Percentiles rank a stretch among this genome's conserved stretches.
Evolutionary conservation across 1,140 invertebrate species (phyloP).

Genomic region (Amyelois transitella): DNA sequence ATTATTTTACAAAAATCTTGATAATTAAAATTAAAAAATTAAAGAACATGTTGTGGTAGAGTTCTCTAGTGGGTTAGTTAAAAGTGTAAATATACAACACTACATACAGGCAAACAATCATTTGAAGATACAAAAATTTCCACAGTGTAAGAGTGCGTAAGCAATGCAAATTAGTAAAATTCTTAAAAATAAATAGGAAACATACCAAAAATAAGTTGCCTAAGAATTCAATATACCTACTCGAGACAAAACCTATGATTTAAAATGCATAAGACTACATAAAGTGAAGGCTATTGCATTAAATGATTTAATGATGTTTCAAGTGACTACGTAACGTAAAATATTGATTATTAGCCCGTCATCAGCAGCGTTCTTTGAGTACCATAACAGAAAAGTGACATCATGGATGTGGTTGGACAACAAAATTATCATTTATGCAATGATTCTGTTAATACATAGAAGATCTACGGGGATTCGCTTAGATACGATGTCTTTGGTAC

Average conservation of each 20-base stretch:
- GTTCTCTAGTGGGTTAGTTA: not conserved
- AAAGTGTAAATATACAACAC: slow-evolving; percentile 2
- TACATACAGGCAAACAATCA: slow-evolving; percentile 25
- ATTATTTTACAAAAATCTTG: too few species aligned
- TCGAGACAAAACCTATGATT: not conserved
- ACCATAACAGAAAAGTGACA: slow-evolving; percentile 18
- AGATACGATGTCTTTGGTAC: slow-evolving; percentile 61
- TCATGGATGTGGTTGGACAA: slow-evolving; percentile 21
- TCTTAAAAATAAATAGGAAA: slow-evolving; percentile 13
- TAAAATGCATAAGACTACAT: slow-evolving; percentile 10
- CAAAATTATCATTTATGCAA: slow-evolving; percentile 40
- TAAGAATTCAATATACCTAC: not conserved
- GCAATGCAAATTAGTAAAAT: slow-evolving; percentile 49
- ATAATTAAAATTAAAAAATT: too few species aligned
- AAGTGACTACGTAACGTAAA: slow-evolving; percentile 15
- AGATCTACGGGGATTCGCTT: slow-evolving; percentile 57
- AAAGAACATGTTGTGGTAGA: not conserved
- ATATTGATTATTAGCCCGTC: slow-evolving; percentile 35
- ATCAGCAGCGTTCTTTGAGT: slow-evolving; percentile 38
- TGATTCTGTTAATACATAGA: slow-evolving; percentile 25
- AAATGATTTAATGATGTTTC: slow-evolving; percentile 5
- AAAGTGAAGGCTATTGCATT: slow-evolving; percentile 3
- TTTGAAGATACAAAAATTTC: slow-evolving; percentile 18
- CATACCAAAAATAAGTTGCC: slow-evolving; percentile 2
- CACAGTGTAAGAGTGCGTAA: slow-evolving; percentile 42